phyloP scores from a whole-genome alignment of 2,797 vertebrate species.

The Rhincodon typus region DNA sequence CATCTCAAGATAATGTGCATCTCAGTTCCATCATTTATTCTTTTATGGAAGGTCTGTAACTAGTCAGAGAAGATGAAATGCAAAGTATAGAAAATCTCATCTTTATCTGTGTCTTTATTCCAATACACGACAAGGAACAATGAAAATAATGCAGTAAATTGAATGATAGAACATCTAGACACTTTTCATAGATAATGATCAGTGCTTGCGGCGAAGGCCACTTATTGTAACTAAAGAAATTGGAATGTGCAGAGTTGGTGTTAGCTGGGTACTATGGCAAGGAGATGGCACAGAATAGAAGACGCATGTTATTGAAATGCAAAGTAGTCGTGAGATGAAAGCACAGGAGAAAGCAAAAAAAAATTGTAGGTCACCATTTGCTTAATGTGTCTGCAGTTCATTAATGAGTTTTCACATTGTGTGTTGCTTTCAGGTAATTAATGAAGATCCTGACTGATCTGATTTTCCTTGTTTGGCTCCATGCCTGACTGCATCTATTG shows the following conservation, averaged over 20 bases:
- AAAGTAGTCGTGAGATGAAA: constrained; percentile 44
- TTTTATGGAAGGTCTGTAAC: constrained; percentile 4
- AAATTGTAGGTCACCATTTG: constrained; percentile 46
- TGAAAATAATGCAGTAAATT: background rate
- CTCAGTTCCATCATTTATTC: constrained; percentile 5
- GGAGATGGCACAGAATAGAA: constrained; percentile 39
- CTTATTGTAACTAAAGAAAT: constrained; percentile 44
- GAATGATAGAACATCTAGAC: constrained; percentile 35
- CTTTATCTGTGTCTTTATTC: constrained; percentile 15
- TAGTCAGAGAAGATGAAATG: constrained; percentile 19
- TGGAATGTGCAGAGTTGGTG: constrained; percentile 40
- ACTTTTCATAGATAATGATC: constrained; percentile 47
- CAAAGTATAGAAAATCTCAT: background rate
- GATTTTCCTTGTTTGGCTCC: background rate
- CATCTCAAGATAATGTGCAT: background rate
- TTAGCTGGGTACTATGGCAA: constrained; percentile 41
- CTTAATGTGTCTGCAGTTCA: constrained; percentile 47
- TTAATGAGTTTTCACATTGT: constrained; percentile 44
- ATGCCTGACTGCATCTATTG: background rate
- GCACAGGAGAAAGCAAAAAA: constrained; percentile 42
- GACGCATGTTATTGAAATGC: constrained; percentile 49
- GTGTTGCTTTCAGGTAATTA: constrained; percentile 24
- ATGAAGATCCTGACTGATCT: constrained; percentile 21
- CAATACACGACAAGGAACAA: background rate
- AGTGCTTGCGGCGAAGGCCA: constrained; percentile 41